Evolutionary conservation across 2,797 vertebrate genomes (phyloP), one percentile per base, ranked within the genome.

Genomic region (Apogon hyalosoma): DNA sequence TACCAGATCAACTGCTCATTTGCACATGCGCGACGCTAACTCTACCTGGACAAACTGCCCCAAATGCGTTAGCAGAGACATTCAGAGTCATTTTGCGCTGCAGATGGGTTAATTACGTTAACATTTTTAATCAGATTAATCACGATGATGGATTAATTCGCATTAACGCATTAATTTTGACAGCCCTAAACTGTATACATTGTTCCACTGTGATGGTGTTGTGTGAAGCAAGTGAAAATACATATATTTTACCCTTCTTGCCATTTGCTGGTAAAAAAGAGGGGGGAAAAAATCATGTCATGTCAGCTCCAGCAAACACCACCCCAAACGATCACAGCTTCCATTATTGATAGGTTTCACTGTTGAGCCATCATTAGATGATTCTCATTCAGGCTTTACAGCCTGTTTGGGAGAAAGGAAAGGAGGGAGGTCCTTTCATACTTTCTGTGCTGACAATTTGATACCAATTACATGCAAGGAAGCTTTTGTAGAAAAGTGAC

Each of bases 301-400:
- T 80, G 56, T 78, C 46, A 9, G 52, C 42, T 47, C 38, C 39
- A 69, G 61, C 69, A 78, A 72, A 31, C 55, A 80, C 74, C 52
- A 81, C 70, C 71, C 70, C 81, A 62, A 21, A 69, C 14, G 57
- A 80, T 79, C 58, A 47, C 48, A 51, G 62, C 63, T 66, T 91
- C 68, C 83, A 90, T 90, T 87, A 90, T 84, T 88, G 86, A 90
- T 85, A 54, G 69, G 14, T 66, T 68, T 77, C 2, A 12, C 69
- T 69, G 82, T 63, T 69, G 66, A 69, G 69, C 65, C 70, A 49
- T 50, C 82, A 72, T 84, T 76, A 50, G 52, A 75, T 68, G 75
- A 56, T 66, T 88, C 80, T 79, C 69, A 83, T 42, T 51, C 41
- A 52, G 47, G 70, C 75, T 62, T 76, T 59, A 65, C 79, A 78